A percentile compares a stretch with the other conserved stretches of the same genome.
phyloP scores from a whole-genome alignment of 2,113 vertebrate species.

The Mixornis gularis region DNA sequence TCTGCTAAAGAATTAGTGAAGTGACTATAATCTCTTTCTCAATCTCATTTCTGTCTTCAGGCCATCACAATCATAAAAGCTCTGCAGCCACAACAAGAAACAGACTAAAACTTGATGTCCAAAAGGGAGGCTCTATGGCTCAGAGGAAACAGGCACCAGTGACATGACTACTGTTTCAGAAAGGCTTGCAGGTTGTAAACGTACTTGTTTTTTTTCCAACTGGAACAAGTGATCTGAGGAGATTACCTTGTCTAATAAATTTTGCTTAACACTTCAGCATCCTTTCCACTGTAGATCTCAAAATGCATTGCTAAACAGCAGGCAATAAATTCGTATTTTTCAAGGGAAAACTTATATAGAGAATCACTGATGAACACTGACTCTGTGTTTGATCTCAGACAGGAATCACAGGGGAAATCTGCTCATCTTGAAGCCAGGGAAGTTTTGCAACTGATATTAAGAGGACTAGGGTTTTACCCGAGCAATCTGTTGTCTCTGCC shows the following conservation, averaged over 20 bases:
- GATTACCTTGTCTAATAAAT: not conserved
- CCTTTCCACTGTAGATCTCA: not conserved
- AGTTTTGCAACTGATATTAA: not conserved
- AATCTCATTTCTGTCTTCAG: not conserved
- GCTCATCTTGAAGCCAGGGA: not conserved
- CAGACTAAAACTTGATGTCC: not conserved
- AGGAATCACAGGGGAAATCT: not conserved
- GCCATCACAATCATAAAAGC: not conserved
- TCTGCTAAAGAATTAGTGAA: not conserved
- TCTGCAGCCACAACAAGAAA: not conserved
- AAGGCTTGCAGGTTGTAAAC: not conserved
- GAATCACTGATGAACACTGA: not conserved
- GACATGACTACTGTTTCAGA: not conserved
- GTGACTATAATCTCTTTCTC: not conserved
- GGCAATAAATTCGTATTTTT: not conserved
- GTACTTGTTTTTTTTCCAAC: not conserved
- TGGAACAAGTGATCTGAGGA: not conserved
- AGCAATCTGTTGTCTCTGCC: not conserved
- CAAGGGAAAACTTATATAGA: not conserved
- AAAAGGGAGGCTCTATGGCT: not conserved
- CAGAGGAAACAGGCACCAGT: not conserved
- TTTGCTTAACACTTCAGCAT: not conserved
- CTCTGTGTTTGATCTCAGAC: not conserved
- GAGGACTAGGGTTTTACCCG: not conserved
- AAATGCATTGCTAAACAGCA: not conserved